These are phyloP conservation scores for Drosophila arawakana DNA, from an alignment of 1,140 invertebrate genomes.

Conservation along the genomic window DNA sequence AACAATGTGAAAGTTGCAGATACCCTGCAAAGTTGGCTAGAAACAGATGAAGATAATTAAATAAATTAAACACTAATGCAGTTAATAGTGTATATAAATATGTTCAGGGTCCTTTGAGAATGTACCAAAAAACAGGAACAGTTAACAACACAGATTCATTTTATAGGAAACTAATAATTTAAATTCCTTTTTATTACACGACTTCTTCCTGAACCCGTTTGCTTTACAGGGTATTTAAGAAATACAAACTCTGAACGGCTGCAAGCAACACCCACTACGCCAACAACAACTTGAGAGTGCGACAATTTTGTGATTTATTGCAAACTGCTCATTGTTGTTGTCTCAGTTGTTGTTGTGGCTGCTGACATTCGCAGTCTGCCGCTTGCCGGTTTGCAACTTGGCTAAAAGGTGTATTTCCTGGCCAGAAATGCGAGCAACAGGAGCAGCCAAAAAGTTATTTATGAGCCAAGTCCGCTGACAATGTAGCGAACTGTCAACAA, in stretches of 20 bases:
- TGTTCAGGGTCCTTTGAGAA: too few species aligned
- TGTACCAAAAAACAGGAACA: background rate
- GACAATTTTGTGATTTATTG: constrained; percentile 56
- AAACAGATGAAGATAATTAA: too few species aligned
- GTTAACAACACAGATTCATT: too few species aligned
- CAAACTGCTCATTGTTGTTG: constrained; percentile 21
- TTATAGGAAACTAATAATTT: too few species aligned
- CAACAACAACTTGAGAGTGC: constrained; percentile 24
- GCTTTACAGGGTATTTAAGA: constrained; percentile 1
- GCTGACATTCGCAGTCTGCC: constrained; percentile 18
- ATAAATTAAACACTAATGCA: too few species aligned
- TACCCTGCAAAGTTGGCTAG: background rate
- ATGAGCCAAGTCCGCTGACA: constrained; percentile 27
- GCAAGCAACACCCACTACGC: constrained; percentile 5
- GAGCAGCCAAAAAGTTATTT: constrained; percentile 40
- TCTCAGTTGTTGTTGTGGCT: background rate
- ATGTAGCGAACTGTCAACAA: constrained; percentile 24
- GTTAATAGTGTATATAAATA: too few species aligned
- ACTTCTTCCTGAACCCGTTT: too few species aligned
- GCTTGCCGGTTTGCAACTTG: constrained; percentile 30
- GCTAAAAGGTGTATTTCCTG: constrained; percentile 50
- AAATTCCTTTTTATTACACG: too few species aligned
- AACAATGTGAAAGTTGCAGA: background rate
- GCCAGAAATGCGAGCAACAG: constrained; percentile 12
- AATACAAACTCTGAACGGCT: background rate